Evolutionary conservation across 2,888 invertebrate genomes (phyloP).

Genomic region (Clunio marinus): DNA sequence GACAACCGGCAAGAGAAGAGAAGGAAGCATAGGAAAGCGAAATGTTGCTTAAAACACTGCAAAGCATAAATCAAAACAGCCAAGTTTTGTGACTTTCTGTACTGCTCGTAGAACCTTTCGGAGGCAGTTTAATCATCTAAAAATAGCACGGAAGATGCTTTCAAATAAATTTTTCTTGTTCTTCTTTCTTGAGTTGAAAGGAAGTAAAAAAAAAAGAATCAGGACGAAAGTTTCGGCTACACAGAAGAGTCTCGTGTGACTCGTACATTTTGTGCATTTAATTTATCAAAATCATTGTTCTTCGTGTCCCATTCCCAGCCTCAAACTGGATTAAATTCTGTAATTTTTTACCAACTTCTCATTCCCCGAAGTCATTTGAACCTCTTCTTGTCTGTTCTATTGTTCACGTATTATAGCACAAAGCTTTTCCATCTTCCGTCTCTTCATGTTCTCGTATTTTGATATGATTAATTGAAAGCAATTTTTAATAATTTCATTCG

Average conservation of each 20-base stretch:
- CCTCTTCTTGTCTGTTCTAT: background rate
- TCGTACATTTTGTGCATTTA: background rate
- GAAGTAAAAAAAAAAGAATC: too few species aligned
- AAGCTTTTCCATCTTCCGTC: background rate
- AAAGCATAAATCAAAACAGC: slow-evolving; percentile 35
- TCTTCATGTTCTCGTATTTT: background rate
- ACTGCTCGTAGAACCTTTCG: too few species aligned
- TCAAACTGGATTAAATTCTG: slow-evolving; percentile 23
- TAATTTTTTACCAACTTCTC: slow-evolving; percentile 7
- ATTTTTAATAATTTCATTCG: slow-evolving; percentile 32
- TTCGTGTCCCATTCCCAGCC: background rate
- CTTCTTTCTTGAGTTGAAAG: too few species aligned
- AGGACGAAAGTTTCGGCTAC: background rate
- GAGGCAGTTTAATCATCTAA: too few species aligned
- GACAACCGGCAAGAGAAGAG: background rate
- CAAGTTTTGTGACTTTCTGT: slow-evolving; percentile 31
- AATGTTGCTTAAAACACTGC: slow-evolving; percentile 14
- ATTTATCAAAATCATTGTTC: slow-evolving; percentile 24
- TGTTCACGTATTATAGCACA: slow-evolving; percentile 25
- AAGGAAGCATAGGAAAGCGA: background rate
- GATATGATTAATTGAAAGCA: slow-evolving; percentile 31
- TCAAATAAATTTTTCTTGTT: too few species aligned
- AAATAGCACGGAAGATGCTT: too few species aligned
- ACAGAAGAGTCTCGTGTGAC: too few species aligned
- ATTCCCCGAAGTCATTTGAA: background rate